Evolutionary conservation across 2,113 vertebrate species (phyloP).

Genomic region (Oncorhynchus nerka): DNA sequence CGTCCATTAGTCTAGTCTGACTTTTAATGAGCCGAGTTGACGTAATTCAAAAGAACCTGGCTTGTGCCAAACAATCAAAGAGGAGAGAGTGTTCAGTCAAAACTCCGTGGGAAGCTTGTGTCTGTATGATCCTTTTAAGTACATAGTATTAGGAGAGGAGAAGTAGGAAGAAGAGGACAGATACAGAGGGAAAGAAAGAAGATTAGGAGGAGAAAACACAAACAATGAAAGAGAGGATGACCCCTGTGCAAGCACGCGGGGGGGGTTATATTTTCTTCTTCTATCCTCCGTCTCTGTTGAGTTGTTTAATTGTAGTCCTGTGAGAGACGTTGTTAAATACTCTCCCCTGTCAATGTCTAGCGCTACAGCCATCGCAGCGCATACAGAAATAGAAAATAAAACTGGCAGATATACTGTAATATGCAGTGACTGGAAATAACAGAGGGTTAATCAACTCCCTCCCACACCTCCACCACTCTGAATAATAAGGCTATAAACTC

Average conservation of each 20-base stretch:
- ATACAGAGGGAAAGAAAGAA: not conserved
- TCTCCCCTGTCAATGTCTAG: not conserved
- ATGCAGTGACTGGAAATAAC: not conserved
- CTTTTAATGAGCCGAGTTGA: slow-evolving; percentile 15
- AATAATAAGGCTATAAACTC: no score
- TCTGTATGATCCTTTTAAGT: not conserved
- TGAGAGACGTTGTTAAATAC: not conserved
- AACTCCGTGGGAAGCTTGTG: not conserved
- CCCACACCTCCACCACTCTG: not conserved
- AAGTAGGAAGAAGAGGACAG: not conserved
- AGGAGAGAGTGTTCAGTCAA: not conserved
- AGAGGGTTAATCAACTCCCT: slow-evolving; percentile 3
- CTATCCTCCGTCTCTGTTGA: not conserved
- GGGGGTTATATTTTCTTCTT: not conserved
- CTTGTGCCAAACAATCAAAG: slow-evolving; percentile 22
- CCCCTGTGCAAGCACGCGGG: not conserved
- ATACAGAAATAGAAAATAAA: not conserved
- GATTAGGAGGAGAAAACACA: no score
- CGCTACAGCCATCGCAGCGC: not conserved
- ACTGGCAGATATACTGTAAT: not conserved
- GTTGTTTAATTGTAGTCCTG: slow-evolving; percentile 12
- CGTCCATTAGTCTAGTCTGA: not conserved
- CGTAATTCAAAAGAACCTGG: not conserved
- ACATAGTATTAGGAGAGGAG: not conserved
- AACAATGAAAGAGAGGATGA: not conserved